Percentiles rank a stretch among this genome's conserved stretches.
Conservation (phyloP, 2,113 vertebrate species). For the Myiagra hebetior region DNA sequence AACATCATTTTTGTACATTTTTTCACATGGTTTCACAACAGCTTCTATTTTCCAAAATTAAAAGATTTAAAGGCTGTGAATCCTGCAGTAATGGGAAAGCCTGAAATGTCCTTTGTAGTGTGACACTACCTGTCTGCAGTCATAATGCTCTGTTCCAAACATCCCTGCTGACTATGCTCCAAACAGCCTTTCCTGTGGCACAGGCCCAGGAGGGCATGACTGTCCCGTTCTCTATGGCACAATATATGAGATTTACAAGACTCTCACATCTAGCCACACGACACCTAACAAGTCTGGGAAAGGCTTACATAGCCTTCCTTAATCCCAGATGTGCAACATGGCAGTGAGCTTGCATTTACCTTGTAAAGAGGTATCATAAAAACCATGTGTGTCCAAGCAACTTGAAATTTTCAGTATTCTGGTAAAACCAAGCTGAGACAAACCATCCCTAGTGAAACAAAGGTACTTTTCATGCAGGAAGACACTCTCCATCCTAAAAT, state of each 20-base stretch:
- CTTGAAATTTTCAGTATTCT: neutral
- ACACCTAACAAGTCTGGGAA: neutral
- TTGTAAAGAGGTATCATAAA: neutral
- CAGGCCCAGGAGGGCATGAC: neutral
- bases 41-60: neutral
- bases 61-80: neutral
- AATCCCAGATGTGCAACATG: neutral
- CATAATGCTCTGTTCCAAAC: neutral
- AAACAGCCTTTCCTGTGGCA: neutral
- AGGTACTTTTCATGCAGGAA: neutral
- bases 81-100: neutral
- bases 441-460: neutral
- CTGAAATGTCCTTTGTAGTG: neutral
- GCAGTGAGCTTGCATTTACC: neutral
- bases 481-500: neutral
- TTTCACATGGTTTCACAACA: neutral
- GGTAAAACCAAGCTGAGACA: neutral
- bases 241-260: neutral
- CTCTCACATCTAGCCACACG: neutral
- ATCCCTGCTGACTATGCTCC: neutral
- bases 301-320: neutral
- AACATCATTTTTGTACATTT: neutral
- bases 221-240: neutral
- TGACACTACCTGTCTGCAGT: neutral
- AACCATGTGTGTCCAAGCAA: neutral